Evolutionary conservation across 2,888 invertebrate genomes (phyloP).

Genomic region (Nephrotoma guestfalica): DNA sequence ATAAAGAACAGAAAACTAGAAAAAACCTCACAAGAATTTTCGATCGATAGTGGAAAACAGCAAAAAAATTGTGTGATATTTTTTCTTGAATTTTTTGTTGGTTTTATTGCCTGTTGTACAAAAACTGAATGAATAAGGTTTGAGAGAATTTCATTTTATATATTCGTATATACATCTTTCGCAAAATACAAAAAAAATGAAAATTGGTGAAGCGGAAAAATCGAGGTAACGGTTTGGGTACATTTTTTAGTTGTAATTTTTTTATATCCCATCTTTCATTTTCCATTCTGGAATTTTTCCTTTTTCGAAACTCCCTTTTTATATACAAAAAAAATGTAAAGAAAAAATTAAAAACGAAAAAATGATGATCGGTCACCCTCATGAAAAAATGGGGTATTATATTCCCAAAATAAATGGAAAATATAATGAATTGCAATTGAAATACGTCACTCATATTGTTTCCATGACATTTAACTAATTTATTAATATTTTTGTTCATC

Average conservation of each 20-base stretch:
- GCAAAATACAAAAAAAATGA: background rate
- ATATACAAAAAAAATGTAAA: background rate
- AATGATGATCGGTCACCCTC: background rate
- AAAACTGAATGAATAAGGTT: background rate
- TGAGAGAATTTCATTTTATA: slow-evolving; percentile 1
- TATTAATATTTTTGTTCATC: background rate
- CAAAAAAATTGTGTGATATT: slow-evolving; percentile 2
- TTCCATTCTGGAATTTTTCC: background rate
- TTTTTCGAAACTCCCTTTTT: background rate
- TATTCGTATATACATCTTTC: background rate
- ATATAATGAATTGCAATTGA: background rate
- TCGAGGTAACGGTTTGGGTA: slow-evolving; percentile 3
- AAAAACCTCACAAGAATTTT: slow-evolving; percentile 1
- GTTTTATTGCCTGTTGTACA: slow-evolving; percentile 3
- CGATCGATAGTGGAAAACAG: slow-evolving; percentile 3
- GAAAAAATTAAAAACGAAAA: background rate
- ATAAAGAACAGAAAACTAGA: background rate
- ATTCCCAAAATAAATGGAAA: background rate
- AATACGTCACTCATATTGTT: background rate
- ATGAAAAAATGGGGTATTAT: background rate
- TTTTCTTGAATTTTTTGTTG: slow-evolving; percentile 1
- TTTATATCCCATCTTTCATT: background rate
- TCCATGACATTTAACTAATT: background rate
- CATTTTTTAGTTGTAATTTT: background rate
- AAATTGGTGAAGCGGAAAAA: slow-evolving; percentile 3